Base-by-base conservation (phyloP, 1,140 invertebrate species). In the Chlorops oryzae region DNA sequence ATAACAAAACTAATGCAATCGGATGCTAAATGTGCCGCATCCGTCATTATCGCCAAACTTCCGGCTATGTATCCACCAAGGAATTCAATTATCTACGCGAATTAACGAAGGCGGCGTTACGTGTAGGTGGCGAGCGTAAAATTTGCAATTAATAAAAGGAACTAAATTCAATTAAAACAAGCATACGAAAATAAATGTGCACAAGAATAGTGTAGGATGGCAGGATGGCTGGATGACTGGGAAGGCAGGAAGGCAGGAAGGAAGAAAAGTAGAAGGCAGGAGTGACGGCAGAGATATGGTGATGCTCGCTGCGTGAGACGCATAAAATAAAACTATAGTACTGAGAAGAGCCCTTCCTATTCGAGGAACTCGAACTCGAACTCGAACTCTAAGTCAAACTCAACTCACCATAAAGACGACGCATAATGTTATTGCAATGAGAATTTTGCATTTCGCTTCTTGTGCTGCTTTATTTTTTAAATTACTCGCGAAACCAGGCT, bases 1-100 rank as follows among this genome's bases (percentile, higher is more conserved):
- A 91, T 81, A 35, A 87, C 75, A 73, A 91, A 91, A 52, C 87
- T 87, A 50, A 85, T 82, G 59, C 89, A 84, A 76, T 92, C 89
- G 54, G 84, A 86, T 51, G 90, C 75, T 66, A 92, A 78, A 76
- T 92, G 88, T 24, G 88, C 88, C 22, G 88, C 87, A 74, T 92
- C 88, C 18, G 85, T 83, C 80, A 90, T 86, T 56, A 90, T 82
- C 9, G 89, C 87, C 49, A 91, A 74, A 73, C 87, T 90, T 61
- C 84, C 82, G 15, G 88, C 86, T 24, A 90, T 65, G 66, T 86
- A 83, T 2, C 88, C 88, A 54, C 88, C 88, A 37, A 85, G 72
- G 56, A 84, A 71, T 75, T 85, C 83, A 56, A 80, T 78, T 56
- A 83, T 70, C 83, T 85, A 59, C 48, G 54, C 60, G 46, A 54